Conservation (phyloP, 2,797 vertebrate genomes). For the Pagetopsis macropterus region DNA sequence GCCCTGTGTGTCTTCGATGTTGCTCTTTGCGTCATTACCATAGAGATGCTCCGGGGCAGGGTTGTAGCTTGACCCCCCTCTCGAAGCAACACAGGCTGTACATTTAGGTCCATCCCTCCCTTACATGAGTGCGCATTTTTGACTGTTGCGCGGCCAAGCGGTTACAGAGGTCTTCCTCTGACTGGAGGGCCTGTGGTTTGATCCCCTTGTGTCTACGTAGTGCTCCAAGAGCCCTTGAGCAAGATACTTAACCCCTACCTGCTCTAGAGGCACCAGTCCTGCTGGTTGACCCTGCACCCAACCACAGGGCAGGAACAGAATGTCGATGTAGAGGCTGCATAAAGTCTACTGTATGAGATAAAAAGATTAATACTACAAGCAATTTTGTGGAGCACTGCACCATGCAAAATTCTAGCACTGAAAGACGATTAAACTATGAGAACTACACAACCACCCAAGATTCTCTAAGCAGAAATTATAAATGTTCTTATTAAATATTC, state of each 20-base stretch:
- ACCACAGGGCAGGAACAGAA: conserved; percentile 9
- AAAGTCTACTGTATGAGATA: conserved; percentile 4
- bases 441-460: conserved; percentile 7
- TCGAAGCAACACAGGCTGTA: conserved; percentile 26
- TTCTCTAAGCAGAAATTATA: conserved; percentile 31
- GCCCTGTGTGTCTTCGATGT: conserved; percentile 31
- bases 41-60: conserved; percentile 27
- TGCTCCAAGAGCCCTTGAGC: conserved; percentile 20
- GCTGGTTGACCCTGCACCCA: conserved; percentile 18
- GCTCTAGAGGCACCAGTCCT: conserved; percentile 5
- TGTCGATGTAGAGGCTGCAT: conserved; percentile 18
- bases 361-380: conserved; percentile 1
- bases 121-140: conserved; percentile 19
- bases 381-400: conserved; percentile 19
- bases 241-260: conserved; percentile 36
- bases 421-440: conserved; percentile 25
- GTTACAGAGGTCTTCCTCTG: conserved; percentile 25
- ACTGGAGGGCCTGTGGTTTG: conserved; percentile 9
- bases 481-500: conserved; percentile 48
- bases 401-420: not conserved
- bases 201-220: not conserved
- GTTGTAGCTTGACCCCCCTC: conserved; percentile 32
- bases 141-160: conserved; percentile 8
- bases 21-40: conserved; percentile 34
- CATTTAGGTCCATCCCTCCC: conserved; percentile 20